These are phyloP conservation scores for Myripristis jacobus DNA, from an alignment of 2,797 vertebrate species.

Conservation along the genomic window DNA sequence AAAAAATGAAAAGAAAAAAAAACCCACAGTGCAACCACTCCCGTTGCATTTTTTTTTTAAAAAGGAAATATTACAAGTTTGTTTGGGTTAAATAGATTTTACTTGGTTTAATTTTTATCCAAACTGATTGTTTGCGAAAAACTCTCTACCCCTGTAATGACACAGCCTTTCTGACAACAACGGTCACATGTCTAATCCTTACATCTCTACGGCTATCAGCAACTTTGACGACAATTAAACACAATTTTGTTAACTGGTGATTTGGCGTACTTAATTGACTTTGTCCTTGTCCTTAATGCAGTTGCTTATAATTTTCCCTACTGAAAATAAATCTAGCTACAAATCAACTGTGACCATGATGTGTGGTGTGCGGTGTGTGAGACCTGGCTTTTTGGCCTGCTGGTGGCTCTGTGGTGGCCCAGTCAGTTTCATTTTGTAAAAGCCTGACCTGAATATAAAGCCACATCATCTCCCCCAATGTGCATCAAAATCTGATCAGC, in stretches of 20 bases:
- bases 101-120: conserved; percentile 13
- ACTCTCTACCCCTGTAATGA: background rate
- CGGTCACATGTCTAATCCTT: too few species aligned
- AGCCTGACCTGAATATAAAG: too few species aligned
- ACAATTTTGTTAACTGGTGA: conserved; percentile 5
- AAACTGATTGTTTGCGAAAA: background rate
- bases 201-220: background rate
- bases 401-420: too few species aligned
- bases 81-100: conserved; percentile 14
- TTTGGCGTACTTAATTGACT: background rate
- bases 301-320: background rate
- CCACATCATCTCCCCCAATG: too few species aligned
- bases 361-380: too few species aligned
- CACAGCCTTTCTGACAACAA: background rate
- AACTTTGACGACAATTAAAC: background rate
- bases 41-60: conserved; percentile 57
- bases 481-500: too few species aligned
- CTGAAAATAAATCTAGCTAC: background rate
- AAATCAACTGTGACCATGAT: too few species aligned
- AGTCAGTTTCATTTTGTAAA: too few species aligned
- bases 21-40: conserved; percentile 11
- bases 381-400: too few species aligned
- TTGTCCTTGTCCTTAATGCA: background rate
- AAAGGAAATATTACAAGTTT: conserved; percentile 34
- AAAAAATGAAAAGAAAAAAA: too few species aligned